Evolutionary conservation across 1,140 invertebrate genomes (phyloP).

Genomic region (Nilaparvata lugens): DNA sequence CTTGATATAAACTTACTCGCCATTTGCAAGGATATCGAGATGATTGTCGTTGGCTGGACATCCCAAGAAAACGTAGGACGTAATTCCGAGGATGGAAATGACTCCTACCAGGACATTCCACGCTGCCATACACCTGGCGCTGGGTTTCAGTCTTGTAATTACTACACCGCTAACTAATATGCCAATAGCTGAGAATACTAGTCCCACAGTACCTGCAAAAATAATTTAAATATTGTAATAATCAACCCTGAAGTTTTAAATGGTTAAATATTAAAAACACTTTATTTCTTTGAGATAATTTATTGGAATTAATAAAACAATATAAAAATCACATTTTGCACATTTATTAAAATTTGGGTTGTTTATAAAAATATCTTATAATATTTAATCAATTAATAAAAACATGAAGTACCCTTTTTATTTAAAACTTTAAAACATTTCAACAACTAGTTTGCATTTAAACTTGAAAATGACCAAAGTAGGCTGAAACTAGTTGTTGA

Average conservation of each 20-base stretch:
- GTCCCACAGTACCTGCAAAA: constrained; percentile 43
- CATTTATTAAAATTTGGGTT: no score
- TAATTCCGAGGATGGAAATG: constrained; percentile 40
- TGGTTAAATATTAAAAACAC: background rate
- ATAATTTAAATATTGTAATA: no score
- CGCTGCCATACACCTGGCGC: constrained; percentile 39
- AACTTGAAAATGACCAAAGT: no score
- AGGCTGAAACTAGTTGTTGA: no score
- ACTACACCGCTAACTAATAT: constrained; percentile 50
- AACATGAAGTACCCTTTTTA: no score
- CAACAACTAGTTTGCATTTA: no score
- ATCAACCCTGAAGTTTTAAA: background rate
- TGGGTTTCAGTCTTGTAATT: constrained; percentile 47
- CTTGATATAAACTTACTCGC: constrained; percentile 11
- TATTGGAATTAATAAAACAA: no score
- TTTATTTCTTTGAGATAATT: no score
- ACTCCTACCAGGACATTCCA: constrained; percentile 47
- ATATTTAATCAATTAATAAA: no score
- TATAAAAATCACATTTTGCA: no score
- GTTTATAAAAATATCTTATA: no score
- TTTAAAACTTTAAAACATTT: no score
- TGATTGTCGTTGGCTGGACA: constrained; percentile 39
- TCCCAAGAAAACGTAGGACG: constrained; percentile 46
- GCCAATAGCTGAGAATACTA: constrained; percentile 48
- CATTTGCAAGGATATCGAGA: constrained; percentile 6